Percentiles rank a stretch among this genome's conserved stretches.
Conservation (phyloP, 2,888 invertebrate species). For the Rosalia funebris region DNA sequence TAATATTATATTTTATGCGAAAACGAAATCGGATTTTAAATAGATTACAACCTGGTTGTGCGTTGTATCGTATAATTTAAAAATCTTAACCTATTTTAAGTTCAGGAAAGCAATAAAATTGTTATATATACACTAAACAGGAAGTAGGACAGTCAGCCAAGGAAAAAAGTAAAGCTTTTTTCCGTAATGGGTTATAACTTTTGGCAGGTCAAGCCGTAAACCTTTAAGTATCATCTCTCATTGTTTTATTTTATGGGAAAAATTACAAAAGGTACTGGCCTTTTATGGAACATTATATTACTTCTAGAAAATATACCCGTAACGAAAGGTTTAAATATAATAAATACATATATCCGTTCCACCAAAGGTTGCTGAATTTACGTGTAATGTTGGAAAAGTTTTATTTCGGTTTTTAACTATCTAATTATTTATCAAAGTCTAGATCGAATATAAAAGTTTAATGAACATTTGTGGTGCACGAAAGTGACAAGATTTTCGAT, state of each 20-base stretch:
- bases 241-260: slow-evolving; percentile 41
- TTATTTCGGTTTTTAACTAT: too few relatives aligned
- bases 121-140: slow-evolving; percentile 25
- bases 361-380: slow-evolving; percentile 11
- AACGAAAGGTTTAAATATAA: slow-evolving; percentile 10
- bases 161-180: slow-evolving; percentile 32
- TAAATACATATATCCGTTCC: slow-evolving; percentile 10
- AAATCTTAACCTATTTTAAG: slow-evolving; percentile 15
- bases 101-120: slow-evolving; percentile 12
- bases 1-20: too few relatives aligned
- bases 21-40: too few relatives aligned
- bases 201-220: slow-evolving; percentile 46
- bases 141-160: slow-evolving; percentile 29
- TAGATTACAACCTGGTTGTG: background rate
- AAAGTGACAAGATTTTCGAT: too few relatives aligned
- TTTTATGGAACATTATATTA: slow-evolving; percentile 27
- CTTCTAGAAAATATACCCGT: slow-evolving; percentile 24
- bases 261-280: slow-evolving; percentile 33
- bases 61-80: background rate
- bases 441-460: too few relatives aligned
- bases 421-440: too few relatives aligned
- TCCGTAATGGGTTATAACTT: slow-evolving; percentile 40
- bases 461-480: too few relatives aligned
- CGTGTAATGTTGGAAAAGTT: too few relatives aligned
- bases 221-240: slow-evolving; percentile 33